A percentile compares a stretch with the other conserved stretches of the same genome.
phyloP scores from a whole-genome alignment of 53 echinoderm and acorn worm genomes.

The Patiria pectinifera region DNA sequence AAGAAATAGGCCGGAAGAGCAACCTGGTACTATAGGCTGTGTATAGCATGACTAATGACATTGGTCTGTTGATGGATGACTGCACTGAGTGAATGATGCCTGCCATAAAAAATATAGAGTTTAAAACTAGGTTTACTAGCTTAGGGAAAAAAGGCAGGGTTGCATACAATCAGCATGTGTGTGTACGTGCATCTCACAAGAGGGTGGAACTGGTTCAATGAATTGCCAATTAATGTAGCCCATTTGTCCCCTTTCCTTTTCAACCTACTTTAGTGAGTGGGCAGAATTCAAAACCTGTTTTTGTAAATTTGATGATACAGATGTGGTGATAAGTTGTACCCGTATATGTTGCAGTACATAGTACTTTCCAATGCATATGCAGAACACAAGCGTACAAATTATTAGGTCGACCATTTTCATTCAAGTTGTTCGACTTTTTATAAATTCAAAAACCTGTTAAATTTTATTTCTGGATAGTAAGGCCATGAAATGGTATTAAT shows the following conservation, averaged over 20 bases:
- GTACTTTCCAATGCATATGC: too few species aligned
- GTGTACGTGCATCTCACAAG: conserved; percentile 7
- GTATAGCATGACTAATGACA: conserved; percentile 58
- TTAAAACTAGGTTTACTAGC: conserved; percentile 2
- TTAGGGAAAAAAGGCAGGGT: not conserved
- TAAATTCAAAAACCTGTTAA: too few species aligned
- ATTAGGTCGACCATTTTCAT: too few species aligned
- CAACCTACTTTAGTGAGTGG: not conserved
- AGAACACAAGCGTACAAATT: too few species aligned
- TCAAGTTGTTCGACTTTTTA: too few species aligned
- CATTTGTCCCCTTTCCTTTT: not conserved
- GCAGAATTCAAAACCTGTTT: not conserved
- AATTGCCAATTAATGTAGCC: conserved; percentile 4
- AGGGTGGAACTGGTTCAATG: conserved; percentile 11
- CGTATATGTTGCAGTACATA: too few species aligned
- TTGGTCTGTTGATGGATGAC: conserved; percentile 52
- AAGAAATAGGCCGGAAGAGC: conserved; percentile 57
- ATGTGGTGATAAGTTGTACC: too few species aligned
- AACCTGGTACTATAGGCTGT: conserved; percentile 25
- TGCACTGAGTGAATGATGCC: conserved; percentile 47
- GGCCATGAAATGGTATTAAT: too few species aligned
- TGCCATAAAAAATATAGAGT: conserved; percentile 2
- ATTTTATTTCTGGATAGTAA: too few species aligned
- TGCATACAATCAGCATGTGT: conserved; percentile 22
- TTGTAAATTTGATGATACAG: too few species aligned